Evolutionary conservation across 2,797 vertebrate genomes (phyloP), one percentile per base, ranked within the genome.

Genomic region (Thamnophis elegans): DNA sequence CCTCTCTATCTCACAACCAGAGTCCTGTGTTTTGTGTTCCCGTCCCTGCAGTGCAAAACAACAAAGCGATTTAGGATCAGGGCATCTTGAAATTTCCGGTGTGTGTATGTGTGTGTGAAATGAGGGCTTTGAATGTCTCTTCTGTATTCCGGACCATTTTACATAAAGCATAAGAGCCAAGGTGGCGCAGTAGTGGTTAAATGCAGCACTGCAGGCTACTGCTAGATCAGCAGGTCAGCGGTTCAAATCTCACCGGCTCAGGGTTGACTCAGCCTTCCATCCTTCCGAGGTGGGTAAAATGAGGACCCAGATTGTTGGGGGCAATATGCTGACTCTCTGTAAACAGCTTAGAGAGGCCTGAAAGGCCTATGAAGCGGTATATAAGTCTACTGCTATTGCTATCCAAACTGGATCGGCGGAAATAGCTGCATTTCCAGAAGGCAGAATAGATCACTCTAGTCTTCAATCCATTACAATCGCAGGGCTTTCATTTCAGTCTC

Each of bases 401-500:
- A n/a, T 2, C 0, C 32, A 22, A 16, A 42, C 10, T 9, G 13
- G 25, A 56, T 47, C 11, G 13, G 2, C 20, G 0, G 20, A 59
- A 47, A 59, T 10, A 1, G 28, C 20, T 36, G n/a, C 8, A 12
- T 92, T 92, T 88, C 25, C 36, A 82, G 36, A 3, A 55, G 53
- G 14, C 28, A 7, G 20, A 7, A n/a, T 12, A 22, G 28, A 54
- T 36, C 47, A 11, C 14, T 53, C 62, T 89, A 20, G 14, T 73
- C 22, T n/a, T n/a, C 32, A 8, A 20, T 11, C n/a, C n/a, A 16
- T 36, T n/a, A n/a, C 58, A 88, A 42, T 60, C 60, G 47, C 36
- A 14, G 12, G 22, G 4, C 20, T 59, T 88, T 32, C 56, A 5
- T 59, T 25, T 51, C n/a, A 65, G 42, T n/a, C 59, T 47, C 42